Base-by-base conservation (phyloP, 2,888 invertebrate genomes). In the Microctonus hyperodae region DNA sequence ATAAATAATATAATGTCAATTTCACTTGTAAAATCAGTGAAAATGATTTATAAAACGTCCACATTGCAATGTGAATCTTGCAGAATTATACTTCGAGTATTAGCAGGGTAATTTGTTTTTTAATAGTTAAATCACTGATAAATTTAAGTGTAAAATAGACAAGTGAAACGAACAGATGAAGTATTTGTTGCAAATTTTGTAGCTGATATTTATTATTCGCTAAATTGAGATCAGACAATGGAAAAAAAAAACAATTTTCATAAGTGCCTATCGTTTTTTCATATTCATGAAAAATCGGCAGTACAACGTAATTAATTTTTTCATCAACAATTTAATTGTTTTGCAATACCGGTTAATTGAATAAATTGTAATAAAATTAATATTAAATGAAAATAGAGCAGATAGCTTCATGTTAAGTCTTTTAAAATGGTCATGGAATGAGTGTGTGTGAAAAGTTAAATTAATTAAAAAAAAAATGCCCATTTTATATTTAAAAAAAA, bases 181-280 rank as follows among this genome's bases (percentile, higher is more conserved):
- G 22, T 28, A 55, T 55, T 7, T 31, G n/a, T 55, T 16, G 20
- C n/a, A 10, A 22, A 13, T 22, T 56, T 44, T 44, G 44, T 20
- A 16, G 16, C 35, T 67, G 64, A 65, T n/a, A n/a, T n/a, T n/a
- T n/a, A n/a, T 65, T 51, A 68, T 69, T 69, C 66, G 61, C 65
- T 61, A 67, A 35, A 56, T 57, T 57, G 28, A 28, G 7, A 71
- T 60, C 33, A 65, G 59, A 16, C 4, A n/a, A n/a, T 16, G n/a
- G 7, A 44, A 16, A 16, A 7, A 1, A 51, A 62, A 33, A 25
- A 65, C 64, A 56, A 64, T 68, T 69, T 40, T 72, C 69, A 64
- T 70, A 72, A 72, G 70, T 72, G 70, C 71, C 71, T 72, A 71
- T 64, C 66, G 66, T 69, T 72, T 61, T 66, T 69, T 64, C 66